These are phyloP conservation scores for Blastobasis adustella DNA, from an alignment of 2,888 invertebrate species.

Conservation along the genomic window DNA sequence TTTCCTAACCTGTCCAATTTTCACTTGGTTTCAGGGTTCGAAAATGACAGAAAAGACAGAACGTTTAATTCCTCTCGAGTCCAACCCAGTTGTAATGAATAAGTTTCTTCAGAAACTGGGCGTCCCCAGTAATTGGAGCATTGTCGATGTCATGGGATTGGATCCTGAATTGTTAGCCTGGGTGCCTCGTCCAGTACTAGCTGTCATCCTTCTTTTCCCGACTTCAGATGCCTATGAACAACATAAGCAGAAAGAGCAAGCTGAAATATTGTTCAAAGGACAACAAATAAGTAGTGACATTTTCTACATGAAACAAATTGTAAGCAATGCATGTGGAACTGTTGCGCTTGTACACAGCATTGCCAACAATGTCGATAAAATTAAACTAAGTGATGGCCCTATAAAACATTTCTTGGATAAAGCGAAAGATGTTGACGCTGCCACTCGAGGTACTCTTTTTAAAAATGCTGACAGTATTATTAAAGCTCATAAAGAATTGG, in stretches of 20 bases:
- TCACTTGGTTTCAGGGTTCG: too few relatives aligned
- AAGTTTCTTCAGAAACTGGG: conserved; percentile 89
- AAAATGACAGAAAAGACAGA: conserved; percentile 24
- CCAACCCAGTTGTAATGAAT: conserved; percentile 78
- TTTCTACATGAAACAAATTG: conserved; percentile 92
- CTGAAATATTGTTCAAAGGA: conserved; percentile 76
- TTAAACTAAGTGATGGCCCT: conserved; percentile 79
- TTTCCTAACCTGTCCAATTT: too few relatives aligned
- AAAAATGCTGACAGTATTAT: conserved; percentile 83
- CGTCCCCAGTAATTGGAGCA: conserved; percentile 84
- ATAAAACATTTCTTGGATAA: conserved; percentile 86
- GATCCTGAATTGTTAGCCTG: conserved; percentile 90
- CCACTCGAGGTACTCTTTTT: conserved; percentile 83
- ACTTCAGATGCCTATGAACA: conserved; percentile 84
- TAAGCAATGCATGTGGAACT: conserved; percentile 97
- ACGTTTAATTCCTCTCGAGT: conserved; percentile 68
- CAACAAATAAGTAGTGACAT: conserved; percentile 79
- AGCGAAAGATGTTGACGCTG: conserved; percentile 79
- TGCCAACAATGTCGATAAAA: conserved; percentile 89
- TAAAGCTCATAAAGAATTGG: conserved; percentile 87
- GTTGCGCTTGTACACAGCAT: conserved; percentile 95
- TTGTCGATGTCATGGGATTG: conserved; percentile 94
- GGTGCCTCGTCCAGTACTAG: conserved; percentile 90
- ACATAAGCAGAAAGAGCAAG: conserved; percentile 80
- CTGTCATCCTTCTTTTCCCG: conserved; percentile 92